These are phyloP conservation scores for Mnemiopsis leidyi DNA, from an alignment of 37 sponge, comb jelly and placozoan genomes.

Conservation along the genomic window DNA sequence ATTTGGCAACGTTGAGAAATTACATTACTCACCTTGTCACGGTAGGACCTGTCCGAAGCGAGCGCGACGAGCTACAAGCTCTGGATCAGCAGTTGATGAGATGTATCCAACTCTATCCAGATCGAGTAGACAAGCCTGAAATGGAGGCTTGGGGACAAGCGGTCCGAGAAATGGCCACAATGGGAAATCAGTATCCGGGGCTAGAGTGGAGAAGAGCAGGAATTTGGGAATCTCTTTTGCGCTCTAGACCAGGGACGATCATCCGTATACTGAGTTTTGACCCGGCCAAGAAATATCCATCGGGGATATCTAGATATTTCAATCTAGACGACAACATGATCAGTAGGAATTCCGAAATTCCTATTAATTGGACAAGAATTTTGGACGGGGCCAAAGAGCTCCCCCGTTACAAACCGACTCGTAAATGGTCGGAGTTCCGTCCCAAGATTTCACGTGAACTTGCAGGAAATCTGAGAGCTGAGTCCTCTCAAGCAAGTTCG, in stretches of 20 bases:
- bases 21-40: no score
- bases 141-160: background rate
- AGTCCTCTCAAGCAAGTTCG: background rate
- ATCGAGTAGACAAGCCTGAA: background rate
- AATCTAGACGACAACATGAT: background rate
- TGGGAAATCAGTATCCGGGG: background rate
- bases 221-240: background rate
- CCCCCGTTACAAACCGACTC: background rate
- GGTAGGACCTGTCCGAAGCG: background rate
- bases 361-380: background rate
- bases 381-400: background rate
- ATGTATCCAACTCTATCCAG: background rate
- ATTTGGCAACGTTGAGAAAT: no score
- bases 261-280: background rate
- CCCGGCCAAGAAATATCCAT: background rate
- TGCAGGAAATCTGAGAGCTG: background rate
- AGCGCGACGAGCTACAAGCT: background rate
- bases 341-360: background rate
- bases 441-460: background rate
- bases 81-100: background rate
- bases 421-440: no score
- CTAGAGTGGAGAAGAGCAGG: background rate
- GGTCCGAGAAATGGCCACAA: background rate
- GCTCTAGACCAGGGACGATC: background rate
- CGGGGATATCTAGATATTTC: background rate